Conservation (phyloP, 2,888 invertebrate species). For the Caenorhabditis sp. region DNA sequence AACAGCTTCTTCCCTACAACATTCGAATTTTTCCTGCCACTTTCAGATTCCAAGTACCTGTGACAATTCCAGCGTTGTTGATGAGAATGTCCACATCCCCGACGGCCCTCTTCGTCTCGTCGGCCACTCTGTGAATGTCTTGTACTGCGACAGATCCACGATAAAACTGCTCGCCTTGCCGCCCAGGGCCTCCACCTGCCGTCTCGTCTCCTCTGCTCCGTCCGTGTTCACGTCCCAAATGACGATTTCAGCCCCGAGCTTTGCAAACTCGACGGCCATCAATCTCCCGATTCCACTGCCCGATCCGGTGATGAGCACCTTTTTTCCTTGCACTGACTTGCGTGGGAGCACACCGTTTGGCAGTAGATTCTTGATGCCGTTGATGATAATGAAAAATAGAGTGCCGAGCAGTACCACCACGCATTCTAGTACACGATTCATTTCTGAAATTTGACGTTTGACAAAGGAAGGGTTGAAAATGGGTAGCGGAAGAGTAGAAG, state of each 20-base stretch:
- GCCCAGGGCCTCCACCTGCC: slow-evolving; percentile 82
- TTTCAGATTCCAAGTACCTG: no score
- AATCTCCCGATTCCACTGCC: slow-evolving; percentile 90
- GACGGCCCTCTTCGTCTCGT: slow-evolving; percentile 82
- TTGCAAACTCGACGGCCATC: slow-evolving; percentile 75
- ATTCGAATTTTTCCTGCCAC: not conserved
- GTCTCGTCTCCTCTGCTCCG: slow-evolving; percentile 88
- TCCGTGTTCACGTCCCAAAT: slow-evolving; percentile 91
- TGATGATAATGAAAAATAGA: slow-evolving; percentile 45
- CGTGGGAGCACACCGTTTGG: slow-evolving; percentile 79
- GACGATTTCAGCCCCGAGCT: slow-evolving; percentile 84
- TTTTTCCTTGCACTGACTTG: slow-evolving; percentile 86
- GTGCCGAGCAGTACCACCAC: slow-evolving; percentile 34
- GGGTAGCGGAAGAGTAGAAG: not conserved
- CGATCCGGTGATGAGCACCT: slow-evolving; percentile 90
- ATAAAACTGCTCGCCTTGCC: slow-evolving; percentile 85
- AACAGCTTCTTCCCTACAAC: slow-evolving; percentile 85
- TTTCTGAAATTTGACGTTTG: not conserved
- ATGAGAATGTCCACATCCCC: slow-evolving; percentile 89
- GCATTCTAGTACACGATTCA: slow-evolving; percentile 21
- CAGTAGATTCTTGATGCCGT: slow-evolving; percentile 63
- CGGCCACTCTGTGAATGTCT: slow-evolving; percentile 85
- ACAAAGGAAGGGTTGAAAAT: not conserved
- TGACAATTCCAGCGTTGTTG: slow-evolving; percentile 93
- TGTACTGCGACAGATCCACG: slow-evolving; percentile 88